phyloP scores from a whole-genome alignment of 2,797 vertebrate species.

The Rhinogobio ventralis region DNA sequence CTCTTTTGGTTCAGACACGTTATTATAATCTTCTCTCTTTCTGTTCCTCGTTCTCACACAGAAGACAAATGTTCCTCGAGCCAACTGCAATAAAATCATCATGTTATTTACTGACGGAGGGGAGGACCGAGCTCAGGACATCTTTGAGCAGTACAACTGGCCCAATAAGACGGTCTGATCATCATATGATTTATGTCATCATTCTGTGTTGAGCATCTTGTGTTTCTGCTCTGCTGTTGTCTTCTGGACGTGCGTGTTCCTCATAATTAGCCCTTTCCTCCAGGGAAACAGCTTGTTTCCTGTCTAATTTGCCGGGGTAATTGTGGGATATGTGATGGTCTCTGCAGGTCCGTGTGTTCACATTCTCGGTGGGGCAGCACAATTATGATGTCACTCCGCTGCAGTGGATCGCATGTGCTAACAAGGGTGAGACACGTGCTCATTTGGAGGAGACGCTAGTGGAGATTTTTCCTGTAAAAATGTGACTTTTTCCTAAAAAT shows the following conservation, averaged over 20 bases:
- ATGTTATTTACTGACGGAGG: slow-evolving; percentile 99
- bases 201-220: neutral
- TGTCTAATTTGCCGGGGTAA: neutral
- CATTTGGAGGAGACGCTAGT: neutral
- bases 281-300: slow-evolving; percentile 16
- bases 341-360: slow-evolving; percentile 93
- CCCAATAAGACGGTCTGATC: slow-evolving; percentile 94
- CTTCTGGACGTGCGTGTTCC: slow-evolving; percentile 2
- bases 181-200: neutral
- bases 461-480: neutral
- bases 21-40: neutral
- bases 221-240: slow-evolving; percentile 21
- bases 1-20: neutral
- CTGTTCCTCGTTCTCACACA: slow-evolving; percentile 33
- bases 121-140: slow-evolving; percentile 95
- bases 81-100: slow-evolving; percentile 99
- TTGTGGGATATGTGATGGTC: slow-evolving; percentile 22
- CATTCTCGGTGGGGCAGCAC: slow-evolving; percentile 98
- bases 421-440: slow-evolving; percentile 87
- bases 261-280: slow-evolving; percentile 3
- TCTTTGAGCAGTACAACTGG: slow-evolving; percentile 99
- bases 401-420: slow-evolving; percentile 98
- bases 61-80: slow-evolving; percentile 92
- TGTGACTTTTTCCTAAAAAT: neutral
- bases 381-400: slow-evolving; percentile 98